Base-by-base conservation (phyloP, 2,113 vertebrate species). In the Ondatra zibethicus region DNA sequence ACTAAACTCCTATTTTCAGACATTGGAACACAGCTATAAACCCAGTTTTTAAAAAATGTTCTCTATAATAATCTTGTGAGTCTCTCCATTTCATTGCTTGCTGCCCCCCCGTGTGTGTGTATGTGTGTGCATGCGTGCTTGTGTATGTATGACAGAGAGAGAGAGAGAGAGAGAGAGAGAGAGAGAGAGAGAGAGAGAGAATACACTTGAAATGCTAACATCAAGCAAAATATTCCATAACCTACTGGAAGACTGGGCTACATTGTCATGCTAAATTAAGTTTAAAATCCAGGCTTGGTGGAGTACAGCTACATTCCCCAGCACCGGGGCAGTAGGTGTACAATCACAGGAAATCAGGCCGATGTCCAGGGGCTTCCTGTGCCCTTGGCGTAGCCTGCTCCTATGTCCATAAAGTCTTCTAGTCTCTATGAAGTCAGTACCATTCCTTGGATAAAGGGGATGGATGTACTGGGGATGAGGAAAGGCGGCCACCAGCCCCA, bases 361-460 rank as follows among this genome's bases (percentile, higher is more conserved):
- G 1, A 55, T 0, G 0, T 31, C 39, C 23, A 0, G 8, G 8
- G 19, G 6, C 21, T 5, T 0, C 52, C 70, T 88, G 75, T 7
- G 39, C 39, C 1, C 3, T 19, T 45, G 81, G 2, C 33, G 36
- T 21, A 19, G 58, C 87, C 76, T 65, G n/a, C 39, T 42, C 3
- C 3, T 36, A 36, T 63, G 0, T 27, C 70, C 17, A 6, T 17
- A 47, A 39, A 39, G 84, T 68, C 68, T 52, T 5, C 4, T 17
- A 45, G 68, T 0, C 25, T 66, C 50, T 27, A 1, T 12, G 55
- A 45, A n/a, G 88, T 85, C 81, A 73, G 58, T 33, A 61, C 65
- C 0, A 1, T 58, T 68, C 45, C 36, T 3, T 21, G 13, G n/a
- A 9, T 9, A 31, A 82, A 39, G 14, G n/a, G 13, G 12, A 45